Base-by-base conservation (phyloP, 1,140 invertebrate species). In the Hetaerina americana region DNA sequence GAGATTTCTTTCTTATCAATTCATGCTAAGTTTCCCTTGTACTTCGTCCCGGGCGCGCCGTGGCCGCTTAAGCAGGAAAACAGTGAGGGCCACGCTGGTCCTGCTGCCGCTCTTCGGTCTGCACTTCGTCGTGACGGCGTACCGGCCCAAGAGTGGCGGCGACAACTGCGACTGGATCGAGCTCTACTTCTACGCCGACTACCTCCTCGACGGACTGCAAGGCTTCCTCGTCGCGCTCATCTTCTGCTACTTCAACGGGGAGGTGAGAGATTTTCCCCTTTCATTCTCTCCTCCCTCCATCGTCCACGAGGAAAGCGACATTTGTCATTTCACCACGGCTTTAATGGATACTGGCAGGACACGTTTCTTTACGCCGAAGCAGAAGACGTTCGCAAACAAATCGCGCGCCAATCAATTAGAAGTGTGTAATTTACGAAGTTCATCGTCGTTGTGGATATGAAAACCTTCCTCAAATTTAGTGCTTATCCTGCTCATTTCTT, bases 61-160 rank as follows among this genome's bases (percentile, higher is more conserved):
- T 57, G 40, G 3, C 2, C 10, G 15, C 40, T 57, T 26, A 49
- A 26, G 57, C 66, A 86, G 85, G 76, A 84, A 85, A 78, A 85
- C 85, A 5, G 81, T 87, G 18, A 80, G 84, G 27, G 86, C 85
- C 0, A 86, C 85, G 5, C 76, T 86, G 69, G 80, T 87, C 26
- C 77, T 87, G 27, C 80, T 87, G 26, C 86, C 86, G 0, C 77
- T 87, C 57, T 87, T 87, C 75, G 86, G 86, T 5, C 79, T 87
- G 15, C 86, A 87, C 72, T 82, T 85, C 69, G 76, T 85, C n/a
- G 76, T 87, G 5, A 84, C 84, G 15, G 81, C 85, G 27, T 86
- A 86, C 76, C 75, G 84, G 29, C 80, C 82, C 0, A 72, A 71
- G 0, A 75, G 69, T 5, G 76, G 76, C n/a, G 75, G 76, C 22